phyloP scores from a whole-genome alignment of 2,888 invertebrate genomes.

The Melanophora roralis region DNA sequence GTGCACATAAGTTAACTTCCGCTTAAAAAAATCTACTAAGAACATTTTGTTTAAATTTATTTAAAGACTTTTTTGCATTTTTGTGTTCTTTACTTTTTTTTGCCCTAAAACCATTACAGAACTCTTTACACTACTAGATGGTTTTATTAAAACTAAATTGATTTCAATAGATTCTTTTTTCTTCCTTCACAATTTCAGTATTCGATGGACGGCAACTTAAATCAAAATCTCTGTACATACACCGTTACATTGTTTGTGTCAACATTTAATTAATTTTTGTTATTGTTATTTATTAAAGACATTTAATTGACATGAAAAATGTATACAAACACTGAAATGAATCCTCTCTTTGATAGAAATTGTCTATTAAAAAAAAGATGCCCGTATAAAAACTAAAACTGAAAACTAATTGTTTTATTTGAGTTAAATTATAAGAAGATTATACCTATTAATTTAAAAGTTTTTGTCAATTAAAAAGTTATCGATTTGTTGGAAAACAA shows the following conservation, averaged over 20 bases:
- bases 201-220: background rate
- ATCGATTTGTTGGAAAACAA: constrained; percentile 3
- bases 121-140: constrained; percentile 7
- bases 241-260: constrained; percentile 28
- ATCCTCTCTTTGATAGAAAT: background rate
- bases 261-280: constrained; percentile 21
- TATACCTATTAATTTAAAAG: constrained; percentile 12
- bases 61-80: too few species aligned
- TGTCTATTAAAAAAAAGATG: background rate
- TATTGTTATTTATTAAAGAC: constrained; percentile 9
- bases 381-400: background rate
- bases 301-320: constrained; percentile 35
- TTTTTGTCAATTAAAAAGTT: constrained; percentile 14
- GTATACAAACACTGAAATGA: background rate
- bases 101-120: background rate
- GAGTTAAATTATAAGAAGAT: constrained; percentile 37
- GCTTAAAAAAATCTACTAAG: background rate
- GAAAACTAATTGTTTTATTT: constrained; percentile 23
- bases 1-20: constrained; percentile 10
- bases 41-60: too few species aligned
- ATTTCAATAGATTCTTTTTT: constrained; percentile 9
- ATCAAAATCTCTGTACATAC: constrained; percentile 34
- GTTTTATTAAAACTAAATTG: constrained; percentile 33
- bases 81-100: too few species aligned
- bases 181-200: background rate